These are phyloP conservation scores for Lepidochrysops patricia DNA, from an alignment of 2,888 invertebrate species.

Conservation along the genomic window DNA sequence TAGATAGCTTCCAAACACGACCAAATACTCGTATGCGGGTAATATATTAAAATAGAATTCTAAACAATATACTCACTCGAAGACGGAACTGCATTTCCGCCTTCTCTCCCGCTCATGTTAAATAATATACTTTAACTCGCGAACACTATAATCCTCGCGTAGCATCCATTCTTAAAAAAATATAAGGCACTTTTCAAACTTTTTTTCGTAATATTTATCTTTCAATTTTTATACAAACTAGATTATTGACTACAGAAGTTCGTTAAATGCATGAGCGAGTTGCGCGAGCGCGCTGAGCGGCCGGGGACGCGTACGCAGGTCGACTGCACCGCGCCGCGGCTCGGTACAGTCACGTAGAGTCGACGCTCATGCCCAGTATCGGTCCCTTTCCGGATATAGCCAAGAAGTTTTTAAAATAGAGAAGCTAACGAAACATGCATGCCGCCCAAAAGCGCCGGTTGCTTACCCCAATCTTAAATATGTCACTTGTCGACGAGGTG, in stretches of 20 bases:
- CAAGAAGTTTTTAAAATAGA: conserved; percentile 71
- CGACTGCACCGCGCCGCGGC: conserved; percentile 67
- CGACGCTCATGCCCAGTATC: conserved; percentile 51
- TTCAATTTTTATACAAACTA: conserved; percentile 27
- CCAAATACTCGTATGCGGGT: conserved; percentile 21
- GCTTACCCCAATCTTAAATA: conserved; percentile 66
- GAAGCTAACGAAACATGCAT: conserved; percentile 71
- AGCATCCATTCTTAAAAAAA: conserved; percentile 56
- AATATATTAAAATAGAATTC: conserved; percentile 33
- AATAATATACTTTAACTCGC: conserved; percentile 51
- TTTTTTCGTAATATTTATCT: conserved; percentile 25
- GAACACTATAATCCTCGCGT: conserved; percentile 65
- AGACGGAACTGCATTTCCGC: conserved; percentile 73
- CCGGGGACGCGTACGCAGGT: conserved; percentile 66
- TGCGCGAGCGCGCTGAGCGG: conserved; percentile 65
- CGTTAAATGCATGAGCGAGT: conserved; percentile 50
- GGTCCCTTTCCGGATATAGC: conserved; percentile 72
- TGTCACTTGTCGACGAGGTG: conserved; percentile 58
- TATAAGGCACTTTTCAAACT: conserved; percentile 46
- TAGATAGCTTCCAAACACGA: conserved; percentile 22
- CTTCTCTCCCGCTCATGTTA: conserved; percentile 71
- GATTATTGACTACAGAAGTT: conserved; percentile 50
- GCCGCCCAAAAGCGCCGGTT: conserved; percentile 68
- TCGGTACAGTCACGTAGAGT: conserved; percentile 30
- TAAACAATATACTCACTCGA: conserved; percentile 56